A percentile compares a stretch with the other conserved stretches of the same genome.
phyloP scores from a whole-genome alignment of 2,888 invertebrate species.

The Plagodis dolabraria region DNA sequence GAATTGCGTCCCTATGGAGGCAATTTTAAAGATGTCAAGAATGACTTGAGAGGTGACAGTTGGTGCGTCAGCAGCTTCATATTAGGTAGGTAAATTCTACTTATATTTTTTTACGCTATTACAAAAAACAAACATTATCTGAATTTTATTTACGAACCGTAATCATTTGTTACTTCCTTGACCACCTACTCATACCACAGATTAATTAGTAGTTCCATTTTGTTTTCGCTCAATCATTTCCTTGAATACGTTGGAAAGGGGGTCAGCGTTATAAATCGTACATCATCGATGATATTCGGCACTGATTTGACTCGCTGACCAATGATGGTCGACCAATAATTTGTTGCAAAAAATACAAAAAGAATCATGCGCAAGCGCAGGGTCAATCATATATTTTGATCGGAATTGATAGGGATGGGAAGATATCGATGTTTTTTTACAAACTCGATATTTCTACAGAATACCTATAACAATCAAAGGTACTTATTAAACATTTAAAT shows the following conservation, averaged over 20 bases:
- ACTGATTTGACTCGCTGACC: constrained; percentile 38
- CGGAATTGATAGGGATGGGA: constrained; percentile 30
- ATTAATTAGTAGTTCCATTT: background rate
- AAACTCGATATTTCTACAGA: too few relatives aligned
- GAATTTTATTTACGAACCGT: too few relatives aligned
- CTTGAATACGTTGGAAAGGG: constrained; percentile 47
- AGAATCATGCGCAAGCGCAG: constrained; percentile 50
- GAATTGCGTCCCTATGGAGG: too few relatives aligned
- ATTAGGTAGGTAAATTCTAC: too few relatives aligned
- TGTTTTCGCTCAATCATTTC: constrained; percentile 40
- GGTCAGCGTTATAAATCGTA: constrained; percentile 60
- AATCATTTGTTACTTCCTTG: background rate
- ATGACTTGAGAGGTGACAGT: too few relatives aligned
- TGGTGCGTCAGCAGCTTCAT: too few relatives aligned
- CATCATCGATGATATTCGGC: constrained; percentile 45
- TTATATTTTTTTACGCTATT: too few relatives aligned
- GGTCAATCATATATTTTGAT: constrained; percentile 59
- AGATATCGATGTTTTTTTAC: constrained; percentile 23
- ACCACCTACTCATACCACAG: background rate
- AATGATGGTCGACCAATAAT: constrained; percentile 42
- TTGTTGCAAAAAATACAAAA: constrained; percentile 51
- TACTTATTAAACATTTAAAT: too few relatives aligned
- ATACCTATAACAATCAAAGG: too few relatives aligned
- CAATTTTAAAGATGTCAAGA: too few relatives aligned
- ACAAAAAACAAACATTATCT: too few relatives aligned